Percentiles rank a stretch among this genome's conserved stretches.
Conservation (phyloP, 2,888 invertebrate genomes). For the Phania funesta region DNA sequence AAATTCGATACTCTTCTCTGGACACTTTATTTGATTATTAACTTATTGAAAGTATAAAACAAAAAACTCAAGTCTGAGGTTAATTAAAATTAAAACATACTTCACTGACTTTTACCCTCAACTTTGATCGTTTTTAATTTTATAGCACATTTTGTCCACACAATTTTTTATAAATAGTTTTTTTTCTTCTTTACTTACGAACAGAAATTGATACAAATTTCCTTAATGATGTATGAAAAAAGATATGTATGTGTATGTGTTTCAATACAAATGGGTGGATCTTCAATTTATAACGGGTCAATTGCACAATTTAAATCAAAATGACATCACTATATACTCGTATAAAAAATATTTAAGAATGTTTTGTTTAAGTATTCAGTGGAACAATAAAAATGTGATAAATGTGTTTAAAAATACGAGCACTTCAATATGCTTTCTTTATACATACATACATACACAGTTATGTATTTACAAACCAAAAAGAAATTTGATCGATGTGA, state of each 20-base stretch:
- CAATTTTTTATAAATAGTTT: not conserved
- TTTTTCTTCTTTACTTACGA: not conserved
- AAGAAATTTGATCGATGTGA: constrained; percentile 57
- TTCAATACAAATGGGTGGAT: constrained; percentile 6
- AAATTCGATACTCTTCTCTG: constrained; percentile 28
- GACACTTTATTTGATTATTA: constrained; percentile 1
- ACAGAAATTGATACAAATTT: constrained; percentile 65
- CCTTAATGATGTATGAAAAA: constrained; percentile 40
- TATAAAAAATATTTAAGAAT: constrained; percentile 3
- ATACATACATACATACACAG: not conserved
- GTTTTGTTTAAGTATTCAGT: not conserved
- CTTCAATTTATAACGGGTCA: constrained; percentile 63
- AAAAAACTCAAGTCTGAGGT: constrained; percentile 55
- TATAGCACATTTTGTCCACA: constrained; percentile 2
- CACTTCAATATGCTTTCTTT: not conserved
- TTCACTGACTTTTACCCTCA: constrained; percentile 65
- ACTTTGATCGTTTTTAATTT: constrained; percentile 38
- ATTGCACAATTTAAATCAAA: constrained; percentile 56
- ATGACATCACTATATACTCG: constrained; percentile 56
- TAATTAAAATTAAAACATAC: constrained; percentile 63
- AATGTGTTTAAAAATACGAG: constrained; percentile 14
- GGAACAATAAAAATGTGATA: constrained; percentile 9
- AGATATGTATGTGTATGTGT: not conserved
- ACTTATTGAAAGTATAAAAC: constrained; percentile 21
- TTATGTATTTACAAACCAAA: not conserved